Evolutionary conservation across 2,113 vertebrate species (phyloP), one percentile per base, ranked within the genome.

Genomic region (Sitta europaea): DNA sequence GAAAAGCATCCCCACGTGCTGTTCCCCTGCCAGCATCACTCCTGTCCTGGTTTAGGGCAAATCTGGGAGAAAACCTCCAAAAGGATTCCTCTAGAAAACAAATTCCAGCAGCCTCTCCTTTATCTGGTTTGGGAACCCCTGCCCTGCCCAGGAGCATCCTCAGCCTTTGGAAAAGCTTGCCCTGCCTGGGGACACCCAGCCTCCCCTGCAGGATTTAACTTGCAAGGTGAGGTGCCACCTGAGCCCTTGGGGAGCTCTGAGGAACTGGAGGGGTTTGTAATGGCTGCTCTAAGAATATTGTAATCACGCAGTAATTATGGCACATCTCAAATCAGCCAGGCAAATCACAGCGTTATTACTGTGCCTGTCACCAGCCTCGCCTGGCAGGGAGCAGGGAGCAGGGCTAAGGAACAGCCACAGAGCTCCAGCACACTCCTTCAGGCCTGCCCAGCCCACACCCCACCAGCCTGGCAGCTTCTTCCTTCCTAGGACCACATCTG

Each of bases 301-400:
- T 96, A 97, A 97, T 97, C 97, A 96, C 4, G 18, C 50, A 25
- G 95, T 57, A 96, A 97, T 97, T 97, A 91, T 1, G 35, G 88
- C 7, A 15, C 94, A 88, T 81, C 89, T 92, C 92, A 79, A 97
- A 97, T 97, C 97, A 97, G 38, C 36, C 88, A 42, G 59, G 95
- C 84, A 93, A 95, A 97, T 97, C 86, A 57, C 93, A 59, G 65
- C 14, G 10, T 90, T 50, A 40, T 96, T 94, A 96, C 92, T 61
- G 31, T 18, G 12, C 63, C 88, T 93, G 94, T 92, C 97, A 90
- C 65, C 75, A 65, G 5, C 81, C 95, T 28, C 14, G 58, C 53
- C 12, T 13, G 84, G 87, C 92, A 70, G 55, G 48, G 43, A 13
- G 78, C 58, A 82, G 63, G 73, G 42, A 63, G 50, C 53, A 35